Evolutionary conservation across 2,113 vertebrate genomes (phyloP).

Genomic region (Elephas maximus): DNA sequence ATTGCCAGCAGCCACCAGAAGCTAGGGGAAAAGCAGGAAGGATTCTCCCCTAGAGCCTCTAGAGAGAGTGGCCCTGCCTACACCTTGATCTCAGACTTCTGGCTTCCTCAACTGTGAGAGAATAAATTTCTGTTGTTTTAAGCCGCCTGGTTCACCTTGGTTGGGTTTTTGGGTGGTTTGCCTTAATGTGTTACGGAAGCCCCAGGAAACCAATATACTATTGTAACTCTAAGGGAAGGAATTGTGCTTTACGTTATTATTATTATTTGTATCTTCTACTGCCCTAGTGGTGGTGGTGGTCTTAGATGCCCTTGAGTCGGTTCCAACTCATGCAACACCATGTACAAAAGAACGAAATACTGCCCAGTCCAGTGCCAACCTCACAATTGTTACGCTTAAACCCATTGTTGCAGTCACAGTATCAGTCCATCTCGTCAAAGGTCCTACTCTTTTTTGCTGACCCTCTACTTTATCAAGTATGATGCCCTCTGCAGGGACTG

Average conservation of each 20-base stretch:
- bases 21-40: too few species aligned
- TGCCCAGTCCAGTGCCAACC: too few species aligned
- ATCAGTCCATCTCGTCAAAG: too few species aligned
- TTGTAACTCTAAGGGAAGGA: neutral
- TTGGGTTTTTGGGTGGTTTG: neutral
- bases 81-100: neutral
- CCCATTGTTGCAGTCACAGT: too few species aligned
- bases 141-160: neutral
- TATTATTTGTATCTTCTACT: neutral
- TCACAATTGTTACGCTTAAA: too few species aligned
- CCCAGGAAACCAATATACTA: neutral
- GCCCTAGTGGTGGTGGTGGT: too few species aligned
- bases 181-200: neutral
- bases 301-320: too few species aligned
- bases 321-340: too few species aligned
- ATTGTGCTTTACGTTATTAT: neutral
- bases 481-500: too few species aligned
- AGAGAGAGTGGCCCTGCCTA: fast-evolving
- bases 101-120: neutral
- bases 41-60: neutral
- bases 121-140: neutral
- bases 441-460: too few species aligned
- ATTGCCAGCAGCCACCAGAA: neutral
- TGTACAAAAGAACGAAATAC: too few species aligned
- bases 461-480: too few species aligned